phyloP scores from a whole-genome alignment of 2,113 vertebrate genomes.

The Campylomormyrus tamandua region DNA sequence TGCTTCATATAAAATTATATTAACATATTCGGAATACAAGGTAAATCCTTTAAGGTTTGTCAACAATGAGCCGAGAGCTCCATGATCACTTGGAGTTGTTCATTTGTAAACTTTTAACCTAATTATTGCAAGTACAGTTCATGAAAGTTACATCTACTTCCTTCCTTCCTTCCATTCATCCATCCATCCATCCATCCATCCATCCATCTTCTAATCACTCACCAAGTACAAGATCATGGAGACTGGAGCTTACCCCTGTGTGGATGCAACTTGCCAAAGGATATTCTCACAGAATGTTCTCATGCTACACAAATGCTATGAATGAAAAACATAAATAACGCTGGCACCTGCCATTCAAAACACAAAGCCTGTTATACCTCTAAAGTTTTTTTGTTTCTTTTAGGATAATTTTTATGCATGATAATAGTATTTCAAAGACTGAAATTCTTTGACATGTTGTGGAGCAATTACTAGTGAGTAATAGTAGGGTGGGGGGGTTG shows the following conservation, averaged over 20 bases:
- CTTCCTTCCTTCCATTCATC: background rate
- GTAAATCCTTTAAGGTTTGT: background rate
- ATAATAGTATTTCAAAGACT: constrained; percentile 4
- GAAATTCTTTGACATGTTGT: background rate
- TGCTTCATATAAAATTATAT: background rate
- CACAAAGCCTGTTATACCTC: background rate
- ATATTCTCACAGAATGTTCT: background rate
- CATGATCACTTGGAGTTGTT: background rate
- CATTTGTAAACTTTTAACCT: background rate
- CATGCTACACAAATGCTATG: background rate
- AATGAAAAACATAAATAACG: background rate
- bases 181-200: background rate
- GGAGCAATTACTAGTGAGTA: background rate
- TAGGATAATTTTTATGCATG: background rate
- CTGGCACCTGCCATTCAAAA: background rate
- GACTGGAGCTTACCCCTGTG: background rate
- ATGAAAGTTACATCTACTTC: background rate
- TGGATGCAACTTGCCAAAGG: background rate
- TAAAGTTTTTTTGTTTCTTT: background rate
- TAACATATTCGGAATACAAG: background rate
- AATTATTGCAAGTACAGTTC: background rate
- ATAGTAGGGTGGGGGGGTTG: background rate
- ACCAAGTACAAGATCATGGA: background rate
- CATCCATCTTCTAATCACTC: background rate
- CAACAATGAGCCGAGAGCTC: background rate